Conservation (phyloP, 1,140 invertebrate genomes). For the Formica selysi region DNA sequence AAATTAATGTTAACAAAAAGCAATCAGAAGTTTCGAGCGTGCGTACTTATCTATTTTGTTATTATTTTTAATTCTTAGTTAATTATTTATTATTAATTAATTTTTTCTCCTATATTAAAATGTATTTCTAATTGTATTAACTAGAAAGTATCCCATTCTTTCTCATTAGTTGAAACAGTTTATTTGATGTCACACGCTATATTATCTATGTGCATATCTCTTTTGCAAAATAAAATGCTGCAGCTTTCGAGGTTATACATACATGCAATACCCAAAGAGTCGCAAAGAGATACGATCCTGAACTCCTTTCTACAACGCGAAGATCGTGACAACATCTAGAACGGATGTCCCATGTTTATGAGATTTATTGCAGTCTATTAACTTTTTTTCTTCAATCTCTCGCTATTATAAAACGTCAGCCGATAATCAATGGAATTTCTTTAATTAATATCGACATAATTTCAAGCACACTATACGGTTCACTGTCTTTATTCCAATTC, state of each 20-base stretch:
- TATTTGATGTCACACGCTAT: background rate
- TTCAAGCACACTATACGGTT: slow-evolving; percentile 46
- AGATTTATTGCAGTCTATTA: background rate
- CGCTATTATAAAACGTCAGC: background rate
- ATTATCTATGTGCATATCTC: background rate
- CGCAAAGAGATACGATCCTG: background rate
- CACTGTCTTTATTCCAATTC: slow-evolving; percentile 58
- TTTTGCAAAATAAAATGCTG: background rate
- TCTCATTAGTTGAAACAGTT: background rate
- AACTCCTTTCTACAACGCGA: background rate
- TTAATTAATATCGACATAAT: slow-evolving; percentile 71
- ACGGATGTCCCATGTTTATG: slow-evolving; percentile 32
- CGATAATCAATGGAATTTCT: slow-evolving; percentile 66
- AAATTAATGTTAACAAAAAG: background rate
- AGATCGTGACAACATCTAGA: slow-evolving; percentile 29
- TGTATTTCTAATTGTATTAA: background rate
- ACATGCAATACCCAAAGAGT: background rate
- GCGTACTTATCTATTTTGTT: background rate
- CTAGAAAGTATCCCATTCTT: slow-evolving; percentile 7
- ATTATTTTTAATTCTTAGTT: background rate
- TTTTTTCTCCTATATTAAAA: background rate
- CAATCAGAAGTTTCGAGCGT: background rate
- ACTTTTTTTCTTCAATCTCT: slow-evolving; percentile 20
- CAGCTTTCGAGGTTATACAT: background rate
- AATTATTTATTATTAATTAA: background rate